These are phyloP conservation scores for Cactoblastis cactorum DNA, from an alignment of 2,888 invertebrate species.

Conservation along the genomic window DNA sequence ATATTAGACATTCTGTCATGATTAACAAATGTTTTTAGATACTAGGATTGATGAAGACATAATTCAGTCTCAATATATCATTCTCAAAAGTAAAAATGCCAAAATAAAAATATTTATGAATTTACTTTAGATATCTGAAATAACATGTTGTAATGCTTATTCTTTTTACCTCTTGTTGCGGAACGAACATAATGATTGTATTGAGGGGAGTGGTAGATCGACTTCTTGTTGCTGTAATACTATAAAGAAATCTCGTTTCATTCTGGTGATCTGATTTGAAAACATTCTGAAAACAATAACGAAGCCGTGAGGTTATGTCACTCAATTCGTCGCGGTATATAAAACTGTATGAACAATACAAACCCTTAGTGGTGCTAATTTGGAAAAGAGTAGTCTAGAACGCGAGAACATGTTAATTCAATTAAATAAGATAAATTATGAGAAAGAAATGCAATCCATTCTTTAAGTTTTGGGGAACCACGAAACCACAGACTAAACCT, in stretches of 20 bases:
- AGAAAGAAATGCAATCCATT: slow-evolving; percentile 33
- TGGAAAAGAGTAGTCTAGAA: slow-evolving; percentile 57
- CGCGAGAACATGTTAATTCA: slow-evolving; percentile 64
- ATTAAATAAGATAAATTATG: slow-evolving; percentile 20
- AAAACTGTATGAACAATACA: slow-evolving; percentile 22
- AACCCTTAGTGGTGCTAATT: slow-evolving; percentile 54
- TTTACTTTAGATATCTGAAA: neutral
- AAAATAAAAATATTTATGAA: neutral
- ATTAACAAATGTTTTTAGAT: neutral
- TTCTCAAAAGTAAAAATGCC: neutral
- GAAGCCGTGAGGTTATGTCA: slow-evolving; percentile 2
- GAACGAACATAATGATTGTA: slow-evolving; percentile 97
- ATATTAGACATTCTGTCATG: neutral
- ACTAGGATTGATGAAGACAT: too few relatives aligned
- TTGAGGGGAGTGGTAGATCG: slow-evolving; percentile 89
- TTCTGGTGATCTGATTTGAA: slow-evolving; percentile 60
- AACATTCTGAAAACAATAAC: slow-evolving; percentile 57
- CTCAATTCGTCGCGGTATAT: neutral
- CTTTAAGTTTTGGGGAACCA: slow-evolving; percentile 1
- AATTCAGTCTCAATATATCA: too few relatives aligned
- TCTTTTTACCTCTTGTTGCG: slow-evolving; percentile 94
- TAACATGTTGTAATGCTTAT: too few relatives aligned
- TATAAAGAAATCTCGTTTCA: slow-evolving; percentile 56
- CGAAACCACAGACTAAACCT: neutral
- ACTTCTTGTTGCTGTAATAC: slow-evolving; percentile 52